Conservation (phyloP, 2,113 vertebrate genomes). For the Gopherus evgoodei region DNA sequence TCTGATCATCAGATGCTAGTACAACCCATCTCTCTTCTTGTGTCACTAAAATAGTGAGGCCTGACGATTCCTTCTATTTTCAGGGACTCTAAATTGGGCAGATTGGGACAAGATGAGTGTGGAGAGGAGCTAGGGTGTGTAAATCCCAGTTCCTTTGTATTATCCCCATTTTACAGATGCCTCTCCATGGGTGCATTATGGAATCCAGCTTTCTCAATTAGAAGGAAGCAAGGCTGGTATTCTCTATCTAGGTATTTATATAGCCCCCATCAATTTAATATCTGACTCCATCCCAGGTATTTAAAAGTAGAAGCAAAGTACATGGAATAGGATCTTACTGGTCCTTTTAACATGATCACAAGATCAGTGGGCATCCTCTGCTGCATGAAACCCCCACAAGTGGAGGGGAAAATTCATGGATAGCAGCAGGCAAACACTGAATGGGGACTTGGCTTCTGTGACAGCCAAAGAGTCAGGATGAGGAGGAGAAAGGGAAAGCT, state of each 20-base stretch:
- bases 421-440: neutral
- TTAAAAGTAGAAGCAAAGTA: neutral
- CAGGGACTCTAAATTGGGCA: neutral
- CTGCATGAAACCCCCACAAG: too few species aligned
- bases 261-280: neutral
- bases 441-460: neutral
- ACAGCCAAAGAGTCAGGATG: neutral
- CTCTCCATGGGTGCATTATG: neutral
- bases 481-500: neutral
- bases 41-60: neutral
- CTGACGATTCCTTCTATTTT: neutral
- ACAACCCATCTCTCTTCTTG: constrained; percentile 21
- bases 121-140: neutral
- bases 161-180: neutral
- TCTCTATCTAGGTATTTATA: neutral
- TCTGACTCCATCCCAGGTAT: neutral
- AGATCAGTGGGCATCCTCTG: neutral
- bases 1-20: neutral
- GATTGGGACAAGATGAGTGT: neutral
- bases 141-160: neutral
- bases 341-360: neutral
- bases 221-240: neutral
- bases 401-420: neutral
- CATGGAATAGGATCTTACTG: neutral
- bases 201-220: neutral